Evolutionary conservation across 1,140 invertebrate species (phyloP).

Genomic region (Drosophila sulfurigaster): DNA sequence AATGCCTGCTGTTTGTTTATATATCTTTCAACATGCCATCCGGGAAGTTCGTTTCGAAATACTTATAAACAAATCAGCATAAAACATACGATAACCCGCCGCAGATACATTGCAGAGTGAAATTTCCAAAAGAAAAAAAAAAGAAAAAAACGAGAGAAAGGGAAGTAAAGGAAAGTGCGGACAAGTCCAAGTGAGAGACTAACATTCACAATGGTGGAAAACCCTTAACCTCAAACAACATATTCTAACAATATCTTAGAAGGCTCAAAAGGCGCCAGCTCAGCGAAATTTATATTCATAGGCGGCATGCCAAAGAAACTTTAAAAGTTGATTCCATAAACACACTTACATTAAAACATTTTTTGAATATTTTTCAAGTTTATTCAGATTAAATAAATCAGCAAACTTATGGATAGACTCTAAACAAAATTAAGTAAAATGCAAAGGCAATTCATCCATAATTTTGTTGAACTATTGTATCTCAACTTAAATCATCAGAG

Average conservation of each 20-base stretch:
- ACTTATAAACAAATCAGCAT: slow-evolving; percentile 81
- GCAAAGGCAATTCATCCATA: no score
- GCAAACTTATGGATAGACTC: no score
- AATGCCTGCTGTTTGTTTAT: slow-evolving; percentile 77
- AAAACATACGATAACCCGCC: slow-evolving; percentile 63
- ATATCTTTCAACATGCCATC: slow-evolving; percentile 82
- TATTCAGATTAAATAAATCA: no score
- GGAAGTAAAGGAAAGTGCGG: background rate
- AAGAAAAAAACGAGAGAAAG: background rate
- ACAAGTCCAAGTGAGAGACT: slow-evolving; percentile 30
- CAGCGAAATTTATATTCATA: no score
- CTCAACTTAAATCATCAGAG: no score
- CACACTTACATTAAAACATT: no score
- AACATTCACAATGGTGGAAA: slow-evolving; percentile 8
- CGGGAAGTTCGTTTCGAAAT: slow-evolving; percentile 81
- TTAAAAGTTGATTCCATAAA: no score
- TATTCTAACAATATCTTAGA: background rate
- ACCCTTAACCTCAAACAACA: background rate
- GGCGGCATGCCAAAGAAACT: no score
- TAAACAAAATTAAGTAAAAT: no score
- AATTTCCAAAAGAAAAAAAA: slow-evolving; percentile 14
- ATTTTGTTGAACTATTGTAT: no score
- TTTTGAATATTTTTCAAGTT: no score
- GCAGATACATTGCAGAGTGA: slow-evolving; percentile 39
- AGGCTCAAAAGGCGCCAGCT: no score